These are phyloP conservation scores for Sebastes elongatus DNA, from an alignment of 2,797 vertebrate species.

Conservation along the genomic window DNA sequence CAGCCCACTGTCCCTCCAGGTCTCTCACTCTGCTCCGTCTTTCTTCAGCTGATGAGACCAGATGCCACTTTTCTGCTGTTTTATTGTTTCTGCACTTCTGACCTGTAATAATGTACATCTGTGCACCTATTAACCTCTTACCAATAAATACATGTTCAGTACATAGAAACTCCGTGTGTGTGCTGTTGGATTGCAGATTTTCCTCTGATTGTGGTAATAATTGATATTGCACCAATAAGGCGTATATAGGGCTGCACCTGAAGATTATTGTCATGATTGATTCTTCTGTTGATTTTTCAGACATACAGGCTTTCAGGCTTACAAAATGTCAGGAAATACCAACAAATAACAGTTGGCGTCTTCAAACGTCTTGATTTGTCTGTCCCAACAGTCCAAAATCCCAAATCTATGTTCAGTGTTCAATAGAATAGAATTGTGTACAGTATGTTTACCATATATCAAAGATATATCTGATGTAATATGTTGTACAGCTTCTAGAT, in stretches of 20 bases:
- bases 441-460: too few relatives aligned
- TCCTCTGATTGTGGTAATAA: background rate
- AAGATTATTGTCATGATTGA: background rate
- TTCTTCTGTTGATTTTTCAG: background rate
- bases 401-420: background rate
- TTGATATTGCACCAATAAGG: background rate
- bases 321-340: background rate
- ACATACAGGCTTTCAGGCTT: background rate
- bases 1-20: background rate
- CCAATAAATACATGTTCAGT: slow-evolving; percentile 30
- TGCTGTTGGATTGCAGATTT: background rate
- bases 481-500: too few relatives aligned
- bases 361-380: background rate
- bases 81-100: background rate
- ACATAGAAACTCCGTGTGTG: background rate
- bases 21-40: background rate
- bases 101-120: background rate
- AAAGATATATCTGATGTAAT: too few relatives aligned
- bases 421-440: too few relatives aligned
- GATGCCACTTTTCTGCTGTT: background rate
- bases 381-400: background rate
- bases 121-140: background rate
- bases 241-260: background rate
- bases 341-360: background rate
- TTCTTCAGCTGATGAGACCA: background rate